Conservation (phyloP, 2,113 vertebrate genomes). For the Trogon surrucura region DNA sequence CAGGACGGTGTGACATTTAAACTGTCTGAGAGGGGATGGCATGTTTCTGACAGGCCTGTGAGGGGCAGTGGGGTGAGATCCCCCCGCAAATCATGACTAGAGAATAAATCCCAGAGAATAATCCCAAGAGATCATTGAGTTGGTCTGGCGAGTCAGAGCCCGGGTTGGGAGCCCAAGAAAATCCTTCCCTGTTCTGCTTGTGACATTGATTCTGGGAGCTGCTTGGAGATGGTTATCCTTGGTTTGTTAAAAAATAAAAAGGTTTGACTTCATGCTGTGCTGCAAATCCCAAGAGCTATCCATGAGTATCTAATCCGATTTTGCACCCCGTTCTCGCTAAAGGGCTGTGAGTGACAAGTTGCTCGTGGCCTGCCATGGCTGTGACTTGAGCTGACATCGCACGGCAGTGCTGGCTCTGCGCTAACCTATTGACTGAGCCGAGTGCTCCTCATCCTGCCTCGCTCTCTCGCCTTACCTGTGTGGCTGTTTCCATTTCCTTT, state of each 20-base stretch:
- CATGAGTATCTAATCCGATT: neutral
- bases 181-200: neutral
- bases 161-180: neutral
- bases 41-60: neutral
- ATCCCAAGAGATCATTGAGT: fast-evolving
- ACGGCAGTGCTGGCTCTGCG: fast-evolving
- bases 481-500: neutral
- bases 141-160: neutral
- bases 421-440: neutral
- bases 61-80: neutral
- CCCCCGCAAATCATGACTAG: neutral
- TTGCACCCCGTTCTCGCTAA: fast-evolving
- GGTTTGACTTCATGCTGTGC: neutral
- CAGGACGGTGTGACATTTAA: neutral
- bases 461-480: neutral
- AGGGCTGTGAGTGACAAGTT: neutral
- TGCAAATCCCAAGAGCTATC: neutral
- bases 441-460: fast-evolving
- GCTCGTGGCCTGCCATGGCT: neutral
- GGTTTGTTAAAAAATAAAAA: neutral
- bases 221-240: neutral
- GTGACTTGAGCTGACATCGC: neutral
- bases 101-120: neutral
- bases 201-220: neutral
- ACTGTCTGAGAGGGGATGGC: neutral